Evolutionary conservation across 2,797 vertebrate species (phyloP), one percentile per base, ranked within the genome.

Genomic region (Macropus fuliginosus): DNA sequence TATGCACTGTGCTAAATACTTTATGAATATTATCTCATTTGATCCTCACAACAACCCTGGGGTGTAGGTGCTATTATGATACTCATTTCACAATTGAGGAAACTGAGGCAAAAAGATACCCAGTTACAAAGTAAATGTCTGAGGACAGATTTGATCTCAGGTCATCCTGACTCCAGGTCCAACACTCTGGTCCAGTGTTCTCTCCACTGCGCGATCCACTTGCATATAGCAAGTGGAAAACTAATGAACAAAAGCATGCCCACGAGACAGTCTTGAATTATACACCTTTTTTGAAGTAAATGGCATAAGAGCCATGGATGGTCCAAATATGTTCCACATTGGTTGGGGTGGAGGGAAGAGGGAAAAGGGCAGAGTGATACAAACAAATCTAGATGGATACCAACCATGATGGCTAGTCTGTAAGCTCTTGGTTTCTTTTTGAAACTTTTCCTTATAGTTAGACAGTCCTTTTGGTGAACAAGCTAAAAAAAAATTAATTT

Each of bases 381-480:
- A 93, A 93, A 97, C 74, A 55, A 91, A 90, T 10, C 56, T 54
- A 40, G 94, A 97, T 87, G 97, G 95, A 94, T 0, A 0, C 81
- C 95, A 95, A 91, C 89, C 96, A 31, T 40, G 90, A 92, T 94
- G 94, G 94, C 91, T 91, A 54, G 97, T 96, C 95, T 96, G 95
- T 95, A 97, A 98, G 97, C 96, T 94, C 52, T 97, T 94, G 97
- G 46, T 97, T 56, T 55, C 74, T 92, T 98, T 95, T 94, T 91
- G 91, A 96, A 94, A 96, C 94, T 97, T 98, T 95, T 96, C 81
- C 94, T 96, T 98, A 97, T 97, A 96, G 94, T 97, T 91, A 95
- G 0, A 0, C 13, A 40, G 12, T 12, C 91, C 14, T 93, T 97
- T 46, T 56, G 92, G 81, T 92, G 95, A 93, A 91, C 55, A 96